Evolutionary conservation across 2,888 invertebrate genomes (phyloP).

Genomic region (Aspidiotus destructor): DNA sequence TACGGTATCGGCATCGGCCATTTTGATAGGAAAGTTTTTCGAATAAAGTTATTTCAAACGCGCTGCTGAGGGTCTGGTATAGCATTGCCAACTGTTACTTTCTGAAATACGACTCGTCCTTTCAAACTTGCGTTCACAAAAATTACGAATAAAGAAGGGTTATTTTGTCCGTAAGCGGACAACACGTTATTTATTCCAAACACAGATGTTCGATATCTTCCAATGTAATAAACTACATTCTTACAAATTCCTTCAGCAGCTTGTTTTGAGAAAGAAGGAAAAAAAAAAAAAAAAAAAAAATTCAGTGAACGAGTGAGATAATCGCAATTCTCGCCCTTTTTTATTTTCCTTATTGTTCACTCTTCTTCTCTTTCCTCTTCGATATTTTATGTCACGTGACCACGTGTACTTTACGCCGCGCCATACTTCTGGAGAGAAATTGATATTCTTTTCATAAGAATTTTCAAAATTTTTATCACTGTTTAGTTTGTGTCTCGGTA

Average conservation of each 20-base stretch:
- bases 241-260: conserved; percentile 32
- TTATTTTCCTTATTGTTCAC: too few species aligned
- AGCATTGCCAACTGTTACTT: conserved; percentile 31
- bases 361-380: too few species aligned
- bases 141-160: conserved; percentile 32
- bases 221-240: conserved; percentile 29
- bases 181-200: conserved; percentile 28
- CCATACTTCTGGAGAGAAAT: too few species aligned
- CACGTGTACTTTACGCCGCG: too few species aligned
- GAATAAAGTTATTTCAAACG: conserved; percentile 13
- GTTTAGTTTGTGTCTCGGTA: too few species aligned
- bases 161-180: conserved; percentile 31
- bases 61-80: conserved; percentile 24
- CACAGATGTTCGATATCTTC: conserved; percentile 32
- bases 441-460: too few species aligned
- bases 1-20: too few species aligned
- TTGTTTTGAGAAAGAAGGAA: conserved; percentile 5
- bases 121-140: conserved; percentile 27
- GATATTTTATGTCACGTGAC: too few species aligned
- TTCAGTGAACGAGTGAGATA: too few species aligned
- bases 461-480: too few species aligned
- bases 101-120: conserved; percentile 29
- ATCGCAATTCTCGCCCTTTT: too few species aligned
- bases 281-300: not conserved
- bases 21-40: conserved; percentile 18